These are phyloP conservation scores for Crotophaga sulcirostris DNA, from an alignment of 2,113 vertebrate species.

Conservation along the genomic window DNA sequence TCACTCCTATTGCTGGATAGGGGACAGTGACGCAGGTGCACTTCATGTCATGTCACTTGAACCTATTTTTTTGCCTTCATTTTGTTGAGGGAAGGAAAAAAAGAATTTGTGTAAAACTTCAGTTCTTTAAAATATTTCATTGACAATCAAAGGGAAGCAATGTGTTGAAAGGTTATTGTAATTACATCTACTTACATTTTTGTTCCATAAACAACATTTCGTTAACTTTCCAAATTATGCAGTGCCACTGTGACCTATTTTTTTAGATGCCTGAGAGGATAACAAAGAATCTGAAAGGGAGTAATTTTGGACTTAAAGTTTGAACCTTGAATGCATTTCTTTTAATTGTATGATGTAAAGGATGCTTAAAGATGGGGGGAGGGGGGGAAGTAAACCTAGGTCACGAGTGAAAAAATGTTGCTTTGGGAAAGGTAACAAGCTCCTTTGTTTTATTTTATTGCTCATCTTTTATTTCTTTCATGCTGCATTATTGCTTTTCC, in stretches of 20 bases:
- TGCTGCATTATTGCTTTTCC: slow-evolving; percentile 9
- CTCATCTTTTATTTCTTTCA: slow-evolving; percentile 18
- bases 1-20: neutral
- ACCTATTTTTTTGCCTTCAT: neutral
- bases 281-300: slow-evolving; percentile 67
- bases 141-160: slow-evolving; percentile 41
- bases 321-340: slow-evolving; percentile 49
- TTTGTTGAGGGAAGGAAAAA: neutral
- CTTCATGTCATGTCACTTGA: neutral
- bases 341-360: slow-evolving; percentile 59
- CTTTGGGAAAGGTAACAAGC: slow-evolving; percentile 19
- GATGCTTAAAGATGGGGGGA: neutral
- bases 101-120: neutral
- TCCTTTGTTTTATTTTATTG: slow-evolving; percentile 15
- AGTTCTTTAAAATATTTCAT: slow-evolving; percentile 36
- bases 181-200: slow-evolving; percentile 59
- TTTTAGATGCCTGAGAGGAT: slow-evolving; percentile 65
- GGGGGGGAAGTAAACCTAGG: neutral
- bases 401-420: slow-evolving; percentile 50
- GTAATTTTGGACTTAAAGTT: slow-evolving; percentile 68
- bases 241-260: slow-evolving; percentile 56
- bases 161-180: slow-evolving; percentile 42
- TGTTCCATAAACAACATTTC: slow-evolving; percentile 59
- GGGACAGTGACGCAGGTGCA: neutral
- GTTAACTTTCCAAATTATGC: slow-evolving; percentile 67